Evolutionary conservation across 2,797 vertebrate species (phyloP).

Genomic region (Centropyge bicolor): DNA sequence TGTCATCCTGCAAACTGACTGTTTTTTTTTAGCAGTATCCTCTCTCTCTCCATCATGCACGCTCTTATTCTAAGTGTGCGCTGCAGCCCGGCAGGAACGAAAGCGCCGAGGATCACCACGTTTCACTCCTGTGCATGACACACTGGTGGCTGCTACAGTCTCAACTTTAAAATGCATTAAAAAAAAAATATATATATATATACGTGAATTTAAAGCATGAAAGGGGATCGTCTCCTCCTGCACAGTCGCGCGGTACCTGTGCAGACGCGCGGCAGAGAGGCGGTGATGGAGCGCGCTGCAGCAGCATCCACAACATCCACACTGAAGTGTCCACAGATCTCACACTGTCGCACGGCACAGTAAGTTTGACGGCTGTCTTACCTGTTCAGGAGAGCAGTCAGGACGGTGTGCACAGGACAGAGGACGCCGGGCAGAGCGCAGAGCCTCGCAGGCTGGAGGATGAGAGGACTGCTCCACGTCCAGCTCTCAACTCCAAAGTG

Average conservation of each 20-base stretch:
- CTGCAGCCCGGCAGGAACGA: constrained; percentile 17
- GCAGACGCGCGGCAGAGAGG: not conserved
- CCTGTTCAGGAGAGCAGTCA: constrained; percentile 67
- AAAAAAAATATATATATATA: too few species aligned
- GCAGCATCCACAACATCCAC: not conserved
- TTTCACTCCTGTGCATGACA: not conserved
- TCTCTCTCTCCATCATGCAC: not conserved
- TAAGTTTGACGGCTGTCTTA: constrained; percentile 69
- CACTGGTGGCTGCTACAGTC: not conserved
- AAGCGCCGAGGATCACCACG: constrained; percentile 35
- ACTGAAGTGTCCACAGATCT: not conserved
- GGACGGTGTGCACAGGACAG: constrained; percentile 10
- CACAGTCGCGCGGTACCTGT: not conserved
- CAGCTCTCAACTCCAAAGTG: constrained; percentile 72
- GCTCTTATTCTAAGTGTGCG: not conserved
- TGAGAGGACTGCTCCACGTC: constrained; percentile 66
- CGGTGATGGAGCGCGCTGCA: not conserved
- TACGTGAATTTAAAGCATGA: not conserved
- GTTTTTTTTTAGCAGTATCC: not conserved
- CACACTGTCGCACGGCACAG: constrained; percentile 32
- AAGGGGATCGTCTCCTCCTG: not conserved
- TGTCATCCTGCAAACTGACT: not conserved
- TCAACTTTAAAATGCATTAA: constrained; percentile 27
- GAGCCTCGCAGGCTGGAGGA: constrained; percentile 34
- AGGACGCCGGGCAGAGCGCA: constrained; percentile 37